phyloP scores from a whole-genome alignment of 2,797 vertebrate species.

The Peromyscus nudipes region DNA sequence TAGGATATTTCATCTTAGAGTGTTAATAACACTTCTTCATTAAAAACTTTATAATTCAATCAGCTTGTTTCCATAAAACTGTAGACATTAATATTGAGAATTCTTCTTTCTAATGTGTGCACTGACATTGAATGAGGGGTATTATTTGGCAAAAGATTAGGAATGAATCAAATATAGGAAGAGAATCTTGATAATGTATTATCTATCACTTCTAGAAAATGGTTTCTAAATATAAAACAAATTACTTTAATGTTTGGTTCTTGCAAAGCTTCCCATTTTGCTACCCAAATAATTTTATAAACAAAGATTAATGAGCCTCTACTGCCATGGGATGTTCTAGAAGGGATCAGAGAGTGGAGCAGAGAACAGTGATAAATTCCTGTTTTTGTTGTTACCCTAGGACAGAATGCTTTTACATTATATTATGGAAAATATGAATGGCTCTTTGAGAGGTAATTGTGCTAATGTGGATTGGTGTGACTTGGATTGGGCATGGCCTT shows the following conservation, averaged over 20 bases:
- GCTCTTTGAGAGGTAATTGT: neutral
- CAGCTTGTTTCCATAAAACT: neutral
- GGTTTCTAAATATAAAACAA: conserved; percentile 17
- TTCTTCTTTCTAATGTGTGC: neutral
- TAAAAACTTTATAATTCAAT: neutral
- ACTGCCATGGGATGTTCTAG: neutral
- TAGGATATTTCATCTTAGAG: neutral
- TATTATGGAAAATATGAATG: neutral
- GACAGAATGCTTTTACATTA: neutral
- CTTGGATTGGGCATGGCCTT: neutral
- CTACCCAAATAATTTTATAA: neutral
- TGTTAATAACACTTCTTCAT: neutral
- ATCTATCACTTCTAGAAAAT: neutral
- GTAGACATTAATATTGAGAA: conserved; percentile 18
- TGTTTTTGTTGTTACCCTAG: neutral
- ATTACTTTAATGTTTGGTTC: neutral
- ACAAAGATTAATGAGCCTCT: neutral
- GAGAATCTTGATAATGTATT: neutral
- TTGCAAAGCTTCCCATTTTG: neutral
- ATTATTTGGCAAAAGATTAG: neutral
- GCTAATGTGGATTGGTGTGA: neutral
- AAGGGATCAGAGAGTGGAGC: neutral
- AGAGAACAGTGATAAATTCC: neutral
- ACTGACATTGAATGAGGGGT: neutral
- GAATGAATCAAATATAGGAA: neutral